Evolutionary conservation across 2,888 invertebrate genomes (phyloP), one percentile per base, ranked within the genome.

Genomic region (Hypomecis punctinalis): DNA sequence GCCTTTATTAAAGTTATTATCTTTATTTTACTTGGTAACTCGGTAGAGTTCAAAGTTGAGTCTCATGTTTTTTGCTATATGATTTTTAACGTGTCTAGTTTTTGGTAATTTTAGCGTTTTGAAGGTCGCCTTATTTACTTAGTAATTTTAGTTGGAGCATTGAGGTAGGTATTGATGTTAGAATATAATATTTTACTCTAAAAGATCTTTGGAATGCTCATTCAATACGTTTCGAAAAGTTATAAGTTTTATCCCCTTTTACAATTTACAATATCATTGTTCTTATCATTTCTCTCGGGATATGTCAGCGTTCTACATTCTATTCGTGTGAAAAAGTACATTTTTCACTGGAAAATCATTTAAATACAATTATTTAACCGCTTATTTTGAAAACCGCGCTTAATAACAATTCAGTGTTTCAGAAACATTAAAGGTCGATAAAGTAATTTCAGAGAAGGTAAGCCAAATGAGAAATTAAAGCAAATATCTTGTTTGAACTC

Each of bases 391-490:
- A 36, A 36, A 40, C 23, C 6, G 33, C 37, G 36, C 39, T 36
- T 33, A 33, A 33, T 46, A 52, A 52, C 58, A 47, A 8, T 43
- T 61, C n/a, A 45, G 49, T 13, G 39, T 55, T 49, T 49, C 40
- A 40, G 47, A 60, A 60, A 64, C 47, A 52, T 56, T 39, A 48
- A 61, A 66, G 35, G 57, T 61, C 45, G 42, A 54, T 58, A 54
- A 61, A 57, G 54, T 57, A 53, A 61, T 52, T 61, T 48, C 55
- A 57, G 53, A 45, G 11, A 54, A 57, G 53, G 57, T 45, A 57
- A 45, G 37, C 45, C 42, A 61, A 63, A 63, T 63, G 57, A 53
- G 61, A 61, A 61, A 52, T 56, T 57, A 36, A 53, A 63, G 61
- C 58, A 62, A 57, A 65, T 51, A 61, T 54, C 39, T 47, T 46